Percentiles rank a stretch among this genome's conserved stretches.
Conservation (phyloP, 2,113 vertebrate species). For the Bufo bufo region DNA sequence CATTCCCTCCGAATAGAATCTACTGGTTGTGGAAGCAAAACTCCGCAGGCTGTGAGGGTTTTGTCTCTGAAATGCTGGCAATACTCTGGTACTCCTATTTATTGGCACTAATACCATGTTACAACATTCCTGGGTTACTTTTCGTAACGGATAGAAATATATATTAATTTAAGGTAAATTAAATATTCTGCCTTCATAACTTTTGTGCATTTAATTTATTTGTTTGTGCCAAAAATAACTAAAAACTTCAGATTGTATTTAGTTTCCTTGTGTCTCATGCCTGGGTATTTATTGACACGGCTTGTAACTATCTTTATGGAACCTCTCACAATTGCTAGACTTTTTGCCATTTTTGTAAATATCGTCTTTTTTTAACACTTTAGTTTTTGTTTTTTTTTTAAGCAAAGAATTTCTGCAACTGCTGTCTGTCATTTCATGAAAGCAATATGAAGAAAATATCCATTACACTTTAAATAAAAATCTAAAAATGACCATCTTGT, state of each 20-base stretch:
- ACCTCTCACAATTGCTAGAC: constrained; percentile 80
- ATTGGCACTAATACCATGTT: constrained; percentile 70
- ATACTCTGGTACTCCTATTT: constrained; percentile 66
- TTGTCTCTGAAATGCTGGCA: background rate
- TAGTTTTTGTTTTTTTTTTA: constrained; percentile 71
- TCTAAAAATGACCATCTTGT: constrained; percentile 7
- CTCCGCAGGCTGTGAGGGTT: too few relatives aligned
- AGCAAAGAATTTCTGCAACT: constrained; percentile 73
- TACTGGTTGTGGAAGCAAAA: too few relatives aligned
- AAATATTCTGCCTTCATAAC: constrained; percentile 76
- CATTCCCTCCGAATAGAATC: too few relatives aligned
- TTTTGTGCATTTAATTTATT: constrained; percentile 75
- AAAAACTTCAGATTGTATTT: constrained; percentile 61
- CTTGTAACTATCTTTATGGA: constrained; percentile 74
- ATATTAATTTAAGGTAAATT: constrained; percentile 66
- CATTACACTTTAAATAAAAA: constrained; percentile 88
- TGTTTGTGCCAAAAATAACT: constrained; percentile 66
- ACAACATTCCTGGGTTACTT: constrained; percentile 77
- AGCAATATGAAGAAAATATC: constrained; percentile 89
- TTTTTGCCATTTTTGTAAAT: constrained; percentile 85
- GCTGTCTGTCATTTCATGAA: constrained; percentile 86
- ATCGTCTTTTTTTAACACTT: constrained; percentile 63
- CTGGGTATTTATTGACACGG: constrained; percentile 87
- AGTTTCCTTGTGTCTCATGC: constrained; percentile 68
- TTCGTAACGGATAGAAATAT: constrained; percentile 65